Conservation (phyloP, 2,888 invertebrate genomes). For the Plagiodera versicolora region DNA sequence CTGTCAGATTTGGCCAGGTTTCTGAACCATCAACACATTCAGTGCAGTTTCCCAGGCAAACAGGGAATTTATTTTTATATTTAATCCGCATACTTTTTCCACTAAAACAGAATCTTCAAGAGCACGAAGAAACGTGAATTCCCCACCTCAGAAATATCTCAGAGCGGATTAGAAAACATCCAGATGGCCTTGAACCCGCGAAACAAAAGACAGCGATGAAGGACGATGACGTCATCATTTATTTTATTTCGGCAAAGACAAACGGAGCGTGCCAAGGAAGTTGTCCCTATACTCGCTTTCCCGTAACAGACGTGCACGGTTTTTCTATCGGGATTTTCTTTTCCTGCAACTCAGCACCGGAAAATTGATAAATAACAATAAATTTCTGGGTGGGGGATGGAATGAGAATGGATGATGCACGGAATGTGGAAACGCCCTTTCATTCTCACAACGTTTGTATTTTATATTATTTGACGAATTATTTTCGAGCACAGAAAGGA, state of each 20-base stretch:
- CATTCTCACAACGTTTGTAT: background rate
- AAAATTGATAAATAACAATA: conserved; percentile 20
- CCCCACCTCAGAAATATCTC: conserved; percentile 10
- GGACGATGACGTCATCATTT: conserved; percentile 25
- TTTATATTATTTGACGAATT: background rate
- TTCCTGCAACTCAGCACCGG: conserved; percentile 14
- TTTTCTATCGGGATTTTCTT: conserved; percentile 17
- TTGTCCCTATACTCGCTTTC: conserved; percentile 11
- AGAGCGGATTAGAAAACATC: conserved; percentile 19
- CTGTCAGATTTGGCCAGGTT: no score
- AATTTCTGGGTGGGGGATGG: conserved; percentile 14
- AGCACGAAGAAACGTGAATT: conserved; percentile 4
- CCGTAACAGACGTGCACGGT: conserved; percentile 24
- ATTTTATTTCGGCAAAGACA: conserved; percentile 24
- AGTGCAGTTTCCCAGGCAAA: no score
- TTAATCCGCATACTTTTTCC: no score
- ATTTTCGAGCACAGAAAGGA: no score
- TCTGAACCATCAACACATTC: no score
- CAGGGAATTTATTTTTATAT: no score
- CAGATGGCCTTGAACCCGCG: conserved; percentile 4
- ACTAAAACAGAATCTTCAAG: no score
- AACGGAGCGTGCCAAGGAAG: conserved; percentile 23
- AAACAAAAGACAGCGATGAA: conserved; percentile 27
- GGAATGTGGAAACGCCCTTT: conserved; percentile 3
- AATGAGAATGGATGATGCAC: conserved; percentile 12